Percentiles rank a stretch among this genome's conserved stretches.
Evolutionary conservation across 2,888 invertebrate genomes (phyloP).

Genomic region (Drosophila neonasuta): DNA sequence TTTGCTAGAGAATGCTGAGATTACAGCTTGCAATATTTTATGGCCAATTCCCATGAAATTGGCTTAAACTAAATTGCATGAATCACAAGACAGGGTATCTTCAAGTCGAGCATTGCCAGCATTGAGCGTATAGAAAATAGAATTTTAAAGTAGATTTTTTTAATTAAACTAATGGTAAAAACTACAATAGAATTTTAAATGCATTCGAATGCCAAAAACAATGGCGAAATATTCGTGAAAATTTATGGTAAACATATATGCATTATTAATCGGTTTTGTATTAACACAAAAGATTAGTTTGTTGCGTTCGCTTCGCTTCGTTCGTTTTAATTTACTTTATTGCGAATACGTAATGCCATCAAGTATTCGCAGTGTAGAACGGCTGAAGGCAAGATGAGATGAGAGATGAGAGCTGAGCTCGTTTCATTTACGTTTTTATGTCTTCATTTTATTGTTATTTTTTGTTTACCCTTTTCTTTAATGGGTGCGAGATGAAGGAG

Average conservation of each 20-base stretch:
- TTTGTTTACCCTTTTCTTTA: constrained; percentile 28
- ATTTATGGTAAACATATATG: constrained; percentile 18
- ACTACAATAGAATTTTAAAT: constrained; percentile 45
- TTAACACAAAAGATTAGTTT: constrained; percentile 3
- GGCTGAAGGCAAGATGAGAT: background rate
- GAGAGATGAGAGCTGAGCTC: background rate
- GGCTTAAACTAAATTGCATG: constrained; percentile 12
- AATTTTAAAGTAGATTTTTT: constrained; percentile 47
- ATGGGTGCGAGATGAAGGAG: background rate
- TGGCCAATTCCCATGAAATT: constrained; percentile 43
- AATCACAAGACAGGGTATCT: background rate
- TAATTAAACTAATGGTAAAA: constrained; percentile 59
- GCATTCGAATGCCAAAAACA: constrained; percentile 16
- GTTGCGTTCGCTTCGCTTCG: background rate
- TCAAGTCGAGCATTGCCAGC: background rate
- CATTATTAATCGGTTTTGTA: constrained; percentile 4
- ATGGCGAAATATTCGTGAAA: constrained; percentile 10
- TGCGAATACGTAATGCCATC: constrained; percentile 4
- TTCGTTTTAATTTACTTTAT: background rate
- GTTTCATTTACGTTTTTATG: constrained; percentile 50
- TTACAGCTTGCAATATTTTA: constrained; percentile 45
- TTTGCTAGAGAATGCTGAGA: constrained; percentile 35
- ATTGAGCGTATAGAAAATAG: constrained; percentile 3
- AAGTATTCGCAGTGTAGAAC: constrained; percentile 10
- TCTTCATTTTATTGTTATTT: constrained; percentile 48